These are phyloP conservation scores for Tautogolabrus adspersus DNA, from an alignment of 2,113 vertebrate genomes.

Conservation along the genomic window DNA sequence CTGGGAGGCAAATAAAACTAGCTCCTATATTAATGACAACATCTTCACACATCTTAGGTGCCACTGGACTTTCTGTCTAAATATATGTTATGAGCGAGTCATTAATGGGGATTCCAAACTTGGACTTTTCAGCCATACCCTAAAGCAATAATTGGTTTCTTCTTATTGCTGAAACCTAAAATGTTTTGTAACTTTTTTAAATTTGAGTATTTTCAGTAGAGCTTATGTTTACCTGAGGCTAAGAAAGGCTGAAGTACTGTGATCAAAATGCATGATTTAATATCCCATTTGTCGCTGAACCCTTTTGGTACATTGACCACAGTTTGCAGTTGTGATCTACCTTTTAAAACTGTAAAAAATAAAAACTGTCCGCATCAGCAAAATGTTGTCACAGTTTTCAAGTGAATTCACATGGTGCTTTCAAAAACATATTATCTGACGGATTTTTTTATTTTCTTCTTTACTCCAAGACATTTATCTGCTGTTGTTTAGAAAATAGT, in stretches of 20 bases:
- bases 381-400: not conserved
- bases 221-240: not conserved
- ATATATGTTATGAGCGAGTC: conserved; percentile 8
- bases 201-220: too few species aligned
- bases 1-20: conserved; percentile 49
- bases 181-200: too few species aligned
- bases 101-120: not conserved
- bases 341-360: not conserved
- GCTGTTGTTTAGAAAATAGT: not conserved
- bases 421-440: not conserved
- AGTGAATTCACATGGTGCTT: not conserved
- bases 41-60: conserved; percentile 18
- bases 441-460: not conserved
- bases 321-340: not conserved
- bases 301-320: not conserved
- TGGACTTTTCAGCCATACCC: not conserved
- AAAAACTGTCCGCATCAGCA: not conserved
- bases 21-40: conserved; percentile 33
- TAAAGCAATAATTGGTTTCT: too few species aligned
- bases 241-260: too few species aligned
- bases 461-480: not conserved
- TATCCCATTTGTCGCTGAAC: not conserved
- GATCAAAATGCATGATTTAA: not conserved
- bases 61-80: not conserved
- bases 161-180: not conserved